A percentile compares a stretch with the other conserved stretches of the same genome.
These are phyloP conservation scores for Tigriopus japonicus DNA, from an alignment of 1,140 invertebrate genomes.

Conservation along the genomic window DNA sequence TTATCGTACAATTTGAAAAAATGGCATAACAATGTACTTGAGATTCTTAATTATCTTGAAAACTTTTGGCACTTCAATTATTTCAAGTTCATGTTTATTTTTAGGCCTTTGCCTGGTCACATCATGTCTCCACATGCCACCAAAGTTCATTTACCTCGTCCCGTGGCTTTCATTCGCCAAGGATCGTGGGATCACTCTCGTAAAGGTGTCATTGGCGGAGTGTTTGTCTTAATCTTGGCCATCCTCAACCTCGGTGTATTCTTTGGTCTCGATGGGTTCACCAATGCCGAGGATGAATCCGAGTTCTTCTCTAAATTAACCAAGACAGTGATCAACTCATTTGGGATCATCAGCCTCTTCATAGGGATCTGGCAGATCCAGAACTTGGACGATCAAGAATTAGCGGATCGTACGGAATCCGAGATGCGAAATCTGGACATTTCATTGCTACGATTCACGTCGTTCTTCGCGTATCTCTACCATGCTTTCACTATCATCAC, in stretches of 20 bases:
- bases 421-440: background rate
- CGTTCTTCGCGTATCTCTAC: background rate
- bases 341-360: background rate
- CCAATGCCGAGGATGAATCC: slow-evolving; percentile 23
- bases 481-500: background rate
- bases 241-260: slow-evolving; percentile 80
- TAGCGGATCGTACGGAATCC: background rate
- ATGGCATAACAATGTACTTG: too few relatives aligned
- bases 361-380: background rate
- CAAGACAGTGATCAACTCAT: background rate
- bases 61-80: too few relatives aligned
- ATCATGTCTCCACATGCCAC: too few relatives aligned
- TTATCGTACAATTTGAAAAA: too few relatives aligned
- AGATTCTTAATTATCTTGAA: too few relatives aligned
- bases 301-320: background rate
- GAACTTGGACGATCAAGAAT: background rate
- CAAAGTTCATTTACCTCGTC: background rate
- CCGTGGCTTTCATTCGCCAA: background rate
- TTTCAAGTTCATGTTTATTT: too few relatives aligned
- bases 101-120: too few relatives aligned
- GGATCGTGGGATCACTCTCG: slow-evolving; percentile 70
- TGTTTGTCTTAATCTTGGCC: slow-evolving; percentile 71
- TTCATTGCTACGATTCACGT: background rate
- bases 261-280: slow-evolving; percentile 69
- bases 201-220: slow-evolving; percentile 64